Evolutionary conservation across 2,797 vertebrate species (phyloP), one percentile per base, ranked within the genome.

Genomic region (Poliocrania exsul): DNA sequence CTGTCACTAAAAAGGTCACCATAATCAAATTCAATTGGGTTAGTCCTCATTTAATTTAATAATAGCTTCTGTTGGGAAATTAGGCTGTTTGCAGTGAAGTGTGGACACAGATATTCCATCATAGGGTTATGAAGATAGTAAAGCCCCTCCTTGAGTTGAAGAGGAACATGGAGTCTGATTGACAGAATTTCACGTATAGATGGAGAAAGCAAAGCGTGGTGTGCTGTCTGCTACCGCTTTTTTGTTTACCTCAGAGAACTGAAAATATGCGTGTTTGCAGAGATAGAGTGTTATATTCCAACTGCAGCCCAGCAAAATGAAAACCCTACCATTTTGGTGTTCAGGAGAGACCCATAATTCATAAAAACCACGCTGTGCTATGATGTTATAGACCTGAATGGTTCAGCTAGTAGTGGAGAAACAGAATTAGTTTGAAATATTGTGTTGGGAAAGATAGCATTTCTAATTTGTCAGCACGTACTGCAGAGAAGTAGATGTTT

Each of bases 1-100:
- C 60, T 89, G 62, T 69, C 16, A 21, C 77, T 84, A 44, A 19
- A 95, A 96, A 88, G 81, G 88, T 94, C 88, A 92, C 66, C 19
- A 75, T 31, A 64, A 53, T 51, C n/a, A 83, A 92, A 81, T 81
- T 50, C 35, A 50, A 54, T 92, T 69, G 61, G 70, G 35, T 73
- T 93, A 72, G 21, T 38, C 82, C 51, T 83, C 0, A 0, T 37
- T 65, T 88, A 50, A 54, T 72, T 90, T 88, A 88, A 49, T 71
- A 86, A 64, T 69, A 74, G 13, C 28, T 79, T 21, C 47, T 89
- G 6, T 6, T 65, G 54, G 54, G 80, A 90, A 21, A 64, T 78
- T 11, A 57, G n/a, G 8, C 37, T 71, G 9, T 47, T 79, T 79
- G n/a, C 40, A 70, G 29, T 0, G 2, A 57, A 60, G 9, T 65